phyloP scores from a whole-genome alignment of 92 coral and sea anemone species.

The Isaurus tuberculatus region DNA sequence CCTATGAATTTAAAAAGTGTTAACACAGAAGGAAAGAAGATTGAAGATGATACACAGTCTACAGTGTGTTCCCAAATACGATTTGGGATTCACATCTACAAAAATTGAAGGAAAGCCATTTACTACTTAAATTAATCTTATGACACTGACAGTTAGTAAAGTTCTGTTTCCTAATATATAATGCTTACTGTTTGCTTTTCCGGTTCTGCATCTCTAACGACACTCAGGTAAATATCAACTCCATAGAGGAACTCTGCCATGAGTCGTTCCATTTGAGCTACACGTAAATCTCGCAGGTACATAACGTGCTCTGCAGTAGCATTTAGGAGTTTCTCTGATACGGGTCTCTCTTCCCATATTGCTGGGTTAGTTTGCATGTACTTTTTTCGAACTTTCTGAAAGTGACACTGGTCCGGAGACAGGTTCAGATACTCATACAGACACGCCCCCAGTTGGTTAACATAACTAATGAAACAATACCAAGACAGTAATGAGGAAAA shows the following conservation, averaged over 20 bases:
- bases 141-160: not conserved
- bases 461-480: conserved; percentile 60
- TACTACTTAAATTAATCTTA: too few species aligned
- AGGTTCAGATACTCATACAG: conserved; percentile 92
- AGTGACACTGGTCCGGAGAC: conserved; percentile 85
- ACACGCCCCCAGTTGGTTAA: conserved; percentile 85
- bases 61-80: not conserved
- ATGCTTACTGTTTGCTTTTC: conserved; percentile 64
- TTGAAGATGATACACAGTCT: too few species aligned
- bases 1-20: too few species aligned
- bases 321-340: conserved; percentile 74
- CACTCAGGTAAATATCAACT: conserved; percentile 83
- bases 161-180: not conserved
- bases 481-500: not conserved
- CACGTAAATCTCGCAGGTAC: conserved; percentile 95
- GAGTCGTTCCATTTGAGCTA: conserved; percentile 95
- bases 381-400: conserved; percentile 82
- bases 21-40: too few species aligned
- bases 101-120: too few species aligned
- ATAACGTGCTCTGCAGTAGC: conserved; percentile 93
- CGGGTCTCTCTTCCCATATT: conserved; percentile 89
- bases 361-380: conserved; percentile 75
- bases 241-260: conserved; percentile 94
- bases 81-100: too few species aligned
- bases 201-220: conserved; percentile 75